Conservation (phyloP, 2,888 invertebrate species). For the Apodemia duryi region DNA sequence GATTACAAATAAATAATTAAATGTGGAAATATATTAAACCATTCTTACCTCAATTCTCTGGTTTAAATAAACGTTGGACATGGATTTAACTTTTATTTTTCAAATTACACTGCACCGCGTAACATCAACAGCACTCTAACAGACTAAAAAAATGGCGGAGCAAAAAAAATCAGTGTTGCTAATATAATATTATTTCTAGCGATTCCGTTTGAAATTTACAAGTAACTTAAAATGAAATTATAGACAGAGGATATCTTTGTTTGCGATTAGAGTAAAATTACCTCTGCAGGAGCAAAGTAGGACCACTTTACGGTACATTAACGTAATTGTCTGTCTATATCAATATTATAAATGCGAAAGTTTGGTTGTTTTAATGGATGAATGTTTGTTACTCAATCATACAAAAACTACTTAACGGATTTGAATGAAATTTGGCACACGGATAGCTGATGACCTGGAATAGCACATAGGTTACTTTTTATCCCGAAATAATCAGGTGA, state of each 20-base stretch:
- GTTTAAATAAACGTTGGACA: too few relatives aligned
- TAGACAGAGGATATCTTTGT: neutral
- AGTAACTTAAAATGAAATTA: neutral
- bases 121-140: neutral
- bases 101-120: neutral
- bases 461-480: too few relatives aligned
- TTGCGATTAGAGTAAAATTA: neutral
- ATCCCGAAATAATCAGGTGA: too few relatives aligned
- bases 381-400: too few relatives aligned
- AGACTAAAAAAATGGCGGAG: conserved; percentile 2
- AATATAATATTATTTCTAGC: neutral
- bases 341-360: too few relatives aligned
- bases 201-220: neutral
- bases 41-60: too few relatives aligned
- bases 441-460: too few relatives aligned
- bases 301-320: neutral
- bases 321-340: too few relatives aligned
- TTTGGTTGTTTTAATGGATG: too few relatives aligned
- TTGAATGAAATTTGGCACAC: too few relatives aligned
- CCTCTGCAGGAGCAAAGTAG: neutral
- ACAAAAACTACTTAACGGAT: too few relatives aligned
- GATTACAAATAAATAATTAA: neutral
- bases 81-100: too few relatives aligned
- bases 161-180: neutral
- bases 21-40: conserved; percentile 2